Conservation (phyloP, 2,113 vertebrate species). For the Brienomyrus longianalis region DNA sequence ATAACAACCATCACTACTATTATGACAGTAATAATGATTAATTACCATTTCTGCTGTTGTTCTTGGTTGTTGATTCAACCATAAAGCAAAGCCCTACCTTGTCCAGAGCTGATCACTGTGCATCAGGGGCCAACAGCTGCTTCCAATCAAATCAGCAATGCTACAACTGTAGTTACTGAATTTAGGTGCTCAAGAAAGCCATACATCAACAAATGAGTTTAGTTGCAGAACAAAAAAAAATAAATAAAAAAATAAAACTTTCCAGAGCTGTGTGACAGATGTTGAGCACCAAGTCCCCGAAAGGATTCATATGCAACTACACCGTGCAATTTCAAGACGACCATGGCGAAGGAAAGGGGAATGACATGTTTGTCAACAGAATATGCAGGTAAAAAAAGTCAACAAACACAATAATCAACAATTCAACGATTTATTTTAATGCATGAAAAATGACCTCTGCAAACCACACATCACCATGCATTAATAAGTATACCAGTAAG, state of each 20-base stretch:
- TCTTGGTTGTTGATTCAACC: conserved; percentile 25
- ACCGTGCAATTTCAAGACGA: not conserved
- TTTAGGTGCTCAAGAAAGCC: not conserved
- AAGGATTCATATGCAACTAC: not conserved
- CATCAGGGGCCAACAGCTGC: conserved; percentile 53
- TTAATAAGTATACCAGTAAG: not conserved
- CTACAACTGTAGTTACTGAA: conserved; percentile 27
- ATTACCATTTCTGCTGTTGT: no score
- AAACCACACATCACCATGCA: not conserved
- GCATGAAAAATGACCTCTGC: not conserved
- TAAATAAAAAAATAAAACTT: not conserved
- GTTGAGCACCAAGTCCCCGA: not conserved
- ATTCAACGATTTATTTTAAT: not conserved
- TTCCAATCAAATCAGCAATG: conserved; percentile 59
- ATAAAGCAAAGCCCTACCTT: conserved; percentile 36
- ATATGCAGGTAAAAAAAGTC: not conserved
- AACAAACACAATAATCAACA: not conserved
- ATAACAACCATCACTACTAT: not conserved
- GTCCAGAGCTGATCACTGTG: conserved; percentile 44
- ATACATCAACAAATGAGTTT: not conserved
- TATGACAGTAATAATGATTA: not conserved
- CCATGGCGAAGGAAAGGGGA: not conserved
- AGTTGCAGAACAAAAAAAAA: not conserved
- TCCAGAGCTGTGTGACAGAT: not conserved
- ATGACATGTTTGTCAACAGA: not conserved